Conservation (phyloP, 2,888 invertebrate genomes). For the Thalpophila matura region DNA sequence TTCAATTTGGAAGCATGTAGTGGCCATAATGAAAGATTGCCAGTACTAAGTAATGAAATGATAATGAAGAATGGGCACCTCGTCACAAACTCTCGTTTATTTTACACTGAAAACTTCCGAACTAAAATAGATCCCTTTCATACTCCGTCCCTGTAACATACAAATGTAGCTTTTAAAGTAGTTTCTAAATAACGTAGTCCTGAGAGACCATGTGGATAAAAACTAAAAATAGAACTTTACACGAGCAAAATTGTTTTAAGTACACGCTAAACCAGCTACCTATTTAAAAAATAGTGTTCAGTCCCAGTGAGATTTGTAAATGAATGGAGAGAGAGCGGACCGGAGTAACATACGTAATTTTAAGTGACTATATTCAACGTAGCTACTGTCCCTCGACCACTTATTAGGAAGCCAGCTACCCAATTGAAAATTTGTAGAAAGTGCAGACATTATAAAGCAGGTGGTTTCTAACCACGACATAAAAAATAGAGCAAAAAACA, state of each 20-base stretch:
- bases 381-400: conserved; percentile 20
- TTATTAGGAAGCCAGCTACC: conserved; percentile 21
- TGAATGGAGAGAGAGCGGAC: conserved; percentile 21
- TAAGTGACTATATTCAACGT: conserved; percentile 30
- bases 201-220: conserved; percentile 25
- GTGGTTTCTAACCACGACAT: conserved; percentile 13
- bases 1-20: no score
- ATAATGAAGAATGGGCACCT: no score
- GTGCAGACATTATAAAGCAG: conserved; percentile 27
- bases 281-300: conserved; percentile 49
- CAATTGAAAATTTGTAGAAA: conserved; percentile 40
- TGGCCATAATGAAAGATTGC: no score
- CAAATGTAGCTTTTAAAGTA: conserved; percentile 38
- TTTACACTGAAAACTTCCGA: not conserved
- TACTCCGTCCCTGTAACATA: not conserved
- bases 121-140: conserved; percentile 9
- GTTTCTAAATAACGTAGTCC: conserved; percentile 32
- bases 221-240: conserved; percentile 33
- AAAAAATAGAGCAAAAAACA: conserved; percentile 2
- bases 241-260: conserved; percentile 40
- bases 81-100: no score
- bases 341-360: not conserved
- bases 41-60: no score
- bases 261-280: conserved; percentile 14
- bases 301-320: conserved; percentile 44